Conservation (phyloP, 2,797 vertebrate species). For the Novumbra hubbsi region DNA sequence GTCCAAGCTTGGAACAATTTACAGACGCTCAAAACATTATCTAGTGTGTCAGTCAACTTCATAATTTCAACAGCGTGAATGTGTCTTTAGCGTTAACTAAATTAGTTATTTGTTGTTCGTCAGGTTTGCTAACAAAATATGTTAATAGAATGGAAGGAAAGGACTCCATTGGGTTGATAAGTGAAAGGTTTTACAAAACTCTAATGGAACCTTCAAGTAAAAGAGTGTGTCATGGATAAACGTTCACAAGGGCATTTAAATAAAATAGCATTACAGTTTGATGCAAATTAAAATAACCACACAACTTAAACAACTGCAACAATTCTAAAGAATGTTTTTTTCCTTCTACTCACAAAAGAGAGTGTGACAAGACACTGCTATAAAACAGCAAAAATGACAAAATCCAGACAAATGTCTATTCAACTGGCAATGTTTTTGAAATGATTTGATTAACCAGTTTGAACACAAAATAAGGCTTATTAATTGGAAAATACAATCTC, state of each 20-base stretch:
- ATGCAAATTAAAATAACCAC: too few relatives aligned
- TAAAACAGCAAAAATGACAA: too few relatives aligned
- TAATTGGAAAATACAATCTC: too few relatives aligned
- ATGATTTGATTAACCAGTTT: too few relatives aligned
- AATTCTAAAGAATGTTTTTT: too few relatives aligned
- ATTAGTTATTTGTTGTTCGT: slow-evolving; percentile 26
- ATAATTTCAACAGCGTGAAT: slow-evolving; percentile 34
- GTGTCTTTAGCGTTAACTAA: slow-evolving; percentile 22
- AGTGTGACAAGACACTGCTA: too few relatives aligned
- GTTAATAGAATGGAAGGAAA: slow-evolving; percentile 36
- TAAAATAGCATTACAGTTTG: too few relatives aligned
- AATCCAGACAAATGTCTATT: too few relatives aligned
- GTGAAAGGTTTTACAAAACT: slow-evolving; percentile 37
- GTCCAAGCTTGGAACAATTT: slow-evolving; percentile 22
- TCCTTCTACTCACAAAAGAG: too few relatives aligned
- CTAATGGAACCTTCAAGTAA: not conserved
- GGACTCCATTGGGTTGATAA: slow-evolving; percentile 51
- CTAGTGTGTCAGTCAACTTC: slow-evolving; percentile 21
- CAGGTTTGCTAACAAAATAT: slow-evolving; percentile 37
- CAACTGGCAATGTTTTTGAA: too few relatives aligned
- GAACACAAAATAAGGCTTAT: too few relatives aligned
- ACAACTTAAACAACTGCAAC: too few relatives aligned
- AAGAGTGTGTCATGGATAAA: not conserved
- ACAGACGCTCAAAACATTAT: not conserved
- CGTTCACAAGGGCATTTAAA: not conserved